These are phyloP conservation scores for Cassiopea andromeda DNA, from an alignment of 30 jellyfish, hydroid and myxozoan species.

Conservation along the genomic window DNA sequence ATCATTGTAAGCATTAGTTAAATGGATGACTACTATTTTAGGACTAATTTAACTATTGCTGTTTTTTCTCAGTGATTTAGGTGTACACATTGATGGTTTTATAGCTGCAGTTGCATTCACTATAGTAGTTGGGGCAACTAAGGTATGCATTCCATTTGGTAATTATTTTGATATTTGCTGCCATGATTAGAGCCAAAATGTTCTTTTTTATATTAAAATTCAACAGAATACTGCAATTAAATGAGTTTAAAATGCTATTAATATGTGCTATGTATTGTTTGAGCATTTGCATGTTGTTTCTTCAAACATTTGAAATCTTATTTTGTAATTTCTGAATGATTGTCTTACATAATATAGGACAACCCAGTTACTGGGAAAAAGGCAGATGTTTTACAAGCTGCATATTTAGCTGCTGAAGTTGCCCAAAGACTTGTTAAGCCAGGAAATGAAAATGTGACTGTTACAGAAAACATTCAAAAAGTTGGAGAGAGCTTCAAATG, in stretches of 20 bases:
- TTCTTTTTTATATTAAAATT: no score
- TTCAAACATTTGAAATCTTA: no score
- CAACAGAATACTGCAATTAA: no score
- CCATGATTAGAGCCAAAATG: neutral
- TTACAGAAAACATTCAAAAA: constrained; percentile 90
- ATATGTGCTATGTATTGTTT: no score
- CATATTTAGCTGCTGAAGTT: constrained; percentile 91
- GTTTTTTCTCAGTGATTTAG: constrained; percentile 84
- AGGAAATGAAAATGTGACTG: constrained; percentile 87
- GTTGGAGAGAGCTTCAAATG: constrained; percentile 94
- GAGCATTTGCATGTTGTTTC: no score
- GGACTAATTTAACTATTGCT: neutral
- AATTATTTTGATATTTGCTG: neutral
- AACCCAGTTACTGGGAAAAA: constrained; percentile 94
- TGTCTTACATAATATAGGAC: constrained; percentile 48
- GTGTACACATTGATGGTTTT: constrained; percentile 99
- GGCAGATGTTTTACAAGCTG: constrained; percentile 98
- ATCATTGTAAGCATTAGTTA: no score
- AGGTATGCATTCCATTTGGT: constrained; percentile 40
- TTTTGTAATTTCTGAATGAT: no score
- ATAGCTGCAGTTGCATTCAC: constrained; percentile 99
- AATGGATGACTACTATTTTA: no score
- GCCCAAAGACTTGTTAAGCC: constrained; percentile 95
- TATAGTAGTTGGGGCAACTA: constrained; percentile 95
- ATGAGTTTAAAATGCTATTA: no score